Evolutionary conservation across 2,113 vertebrate species (phyloP), one percentile per base, ranked within the genome.

Genomic region (Sphyrna mokarran): DNA sequence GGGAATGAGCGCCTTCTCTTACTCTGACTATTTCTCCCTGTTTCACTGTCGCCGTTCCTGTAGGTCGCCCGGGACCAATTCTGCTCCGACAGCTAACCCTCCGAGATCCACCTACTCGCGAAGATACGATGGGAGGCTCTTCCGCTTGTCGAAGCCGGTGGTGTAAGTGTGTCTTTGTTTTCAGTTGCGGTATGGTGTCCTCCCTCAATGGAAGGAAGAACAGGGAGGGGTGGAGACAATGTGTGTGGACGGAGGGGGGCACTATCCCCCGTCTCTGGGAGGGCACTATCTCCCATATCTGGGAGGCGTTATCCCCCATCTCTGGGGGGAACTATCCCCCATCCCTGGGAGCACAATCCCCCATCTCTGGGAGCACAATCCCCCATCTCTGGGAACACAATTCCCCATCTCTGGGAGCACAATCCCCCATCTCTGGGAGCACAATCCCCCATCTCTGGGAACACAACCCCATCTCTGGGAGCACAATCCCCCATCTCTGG

Each of bases 1-100:
- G 22, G 66, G 96, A 96, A 99, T 99, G 99, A 99, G 98, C 95
- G 98, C 98, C 96, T 99, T 99, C 97, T 98, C 98, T 96, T 99
- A 99, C 96, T 97, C 98, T 0, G 98, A 99, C 96, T 99, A 99
- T 96, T 98, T 99, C 96, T 98, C 98, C 58, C 98, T 99, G 96
- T 99, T 99, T 96, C 98, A 98, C 93, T 97, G 98, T 61, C 97
- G 97, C 61, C 97, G 97, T 96, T 97, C 95, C 29, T 96, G 96
- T 97, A 98, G 98, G 97, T 90, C 96, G 22, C 43, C 93, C 63
- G 96, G 97, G 96, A 69, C 96, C 0, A 0, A 83, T 96, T 6
- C 96, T 97, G 96, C 95, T 96, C 97, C 0, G 97, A 97, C 61
- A 96, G 96, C 83, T 97, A 76, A 95, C 68, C 68, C 94, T 9